Base-by-base conservation (phyloP, 1,140 invertebrate genomes). In the Drosophila watanabei region DNA sequence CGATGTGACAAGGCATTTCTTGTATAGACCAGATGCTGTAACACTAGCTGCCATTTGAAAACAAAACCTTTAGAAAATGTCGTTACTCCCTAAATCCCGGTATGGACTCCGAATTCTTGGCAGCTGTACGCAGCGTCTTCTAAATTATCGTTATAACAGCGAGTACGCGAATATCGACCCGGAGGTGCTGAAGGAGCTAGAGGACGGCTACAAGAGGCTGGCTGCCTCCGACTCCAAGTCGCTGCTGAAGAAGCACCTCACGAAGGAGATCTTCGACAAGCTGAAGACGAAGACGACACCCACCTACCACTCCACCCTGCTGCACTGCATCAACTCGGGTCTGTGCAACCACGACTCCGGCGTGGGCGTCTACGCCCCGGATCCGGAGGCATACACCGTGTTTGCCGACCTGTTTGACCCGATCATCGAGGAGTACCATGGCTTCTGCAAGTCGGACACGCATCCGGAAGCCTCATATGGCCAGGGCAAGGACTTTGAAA, bases 341-440 rank as follows among this genome's bases (percentile, higher is more conserved):
- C 91, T 98, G 83, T 97, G 97, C 93, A 98, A 98, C 93, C 95
- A 95, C 63, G 97, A 98, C 93, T 97, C 97, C 54, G 97, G 98
- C 71, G 96, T 98, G 57, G 98, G 98, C 92, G 97, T 99, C 93
- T 99, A 99, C 87, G 98, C 98, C 43, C 98, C 98, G 9, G 98
- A 99, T 94, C 97, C 98, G 60, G 98, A 99, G 92, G 94, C 98
- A 16, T 99, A 99, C 94, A 96, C 95, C 62, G 94, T 97, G 1
- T 99, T 99, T 92, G 95, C 96, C 51, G 97, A 97, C 49, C 94
- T 99, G 49, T 99, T 99, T 89, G 97, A 99, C 94, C 98, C 98
- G 83, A 98, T 99, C 94, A 99, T 99, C 91, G 97, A 98, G 85
- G 98, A 99, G 87, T 99, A 99, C 94, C 98, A 99, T 93, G 98